Percentiles rank a stretch among this genome's conserved stretches.
phyloP scores from a whole-genome alignment of 2,888 invertebrate genomes.

The Malthinus flaveolus region DNA sequence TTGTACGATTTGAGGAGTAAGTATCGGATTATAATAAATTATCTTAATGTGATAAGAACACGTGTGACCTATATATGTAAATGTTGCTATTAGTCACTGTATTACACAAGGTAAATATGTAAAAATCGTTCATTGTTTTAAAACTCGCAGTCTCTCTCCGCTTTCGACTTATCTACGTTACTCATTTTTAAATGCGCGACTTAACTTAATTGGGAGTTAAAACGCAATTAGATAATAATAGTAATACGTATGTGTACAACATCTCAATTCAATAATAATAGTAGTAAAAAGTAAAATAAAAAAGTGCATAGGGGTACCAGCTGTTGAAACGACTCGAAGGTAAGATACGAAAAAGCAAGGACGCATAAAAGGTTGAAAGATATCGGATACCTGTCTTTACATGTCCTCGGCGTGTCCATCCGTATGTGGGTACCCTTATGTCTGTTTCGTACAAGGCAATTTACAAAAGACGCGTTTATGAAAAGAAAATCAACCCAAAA shows the following conservation, averaged over 20 bases:
- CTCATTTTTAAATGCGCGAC: background rate
- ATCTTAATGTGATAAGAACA: slow-evolving; percentile 10
- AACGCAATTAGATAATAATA: no score
- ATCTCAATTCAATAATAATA: slow-evolving; percentile 5
- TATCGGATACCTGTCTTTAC: slow-evolving; percentile 26
- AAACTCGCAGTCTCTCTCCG: slow-evolving; percentile 10
- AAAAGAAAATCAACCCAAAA: background rate
- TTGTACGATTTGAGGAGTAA: background rate
- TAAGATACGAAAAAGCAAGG: slow-evolving; percentile 21
- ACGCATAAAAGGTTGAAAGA: slow-evolving; percentile 28
- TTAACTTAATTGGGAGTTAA: no score
- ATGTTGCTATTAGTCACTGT: slow-evolving; percentile 11
- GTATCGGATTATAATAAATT: slow-evolving; percentile 3
- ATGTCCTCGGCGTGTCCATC: slow-evolving; percentile 20
- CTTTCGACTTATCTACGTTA: slow-evolving; percentile 4
- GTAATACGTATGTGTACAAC: no score
- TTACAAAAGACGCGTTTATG: slow-evolving; percentile 16
- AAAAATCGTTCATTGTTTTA: slow-evolving; percentile 7
- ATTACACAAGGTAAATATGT: slow-evolving; percentile 18
- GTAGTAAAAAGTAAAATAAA: slow-evolving; percentile 1
- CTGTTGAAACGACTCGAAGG: slow-evolving; percentile 14
- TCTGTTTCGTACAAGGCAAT: slow-evolving; percentile 15
- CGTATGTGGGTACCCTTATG: slow-evolving; percentile 26
- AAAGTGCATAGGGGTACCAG: slow-evolving; percentile 22
- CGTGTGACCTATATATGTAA: slow-evolving; percentile 14